Conservation (phyloP, 2,113 vertebrate genomes). For the Motacilla alba region DNA sequence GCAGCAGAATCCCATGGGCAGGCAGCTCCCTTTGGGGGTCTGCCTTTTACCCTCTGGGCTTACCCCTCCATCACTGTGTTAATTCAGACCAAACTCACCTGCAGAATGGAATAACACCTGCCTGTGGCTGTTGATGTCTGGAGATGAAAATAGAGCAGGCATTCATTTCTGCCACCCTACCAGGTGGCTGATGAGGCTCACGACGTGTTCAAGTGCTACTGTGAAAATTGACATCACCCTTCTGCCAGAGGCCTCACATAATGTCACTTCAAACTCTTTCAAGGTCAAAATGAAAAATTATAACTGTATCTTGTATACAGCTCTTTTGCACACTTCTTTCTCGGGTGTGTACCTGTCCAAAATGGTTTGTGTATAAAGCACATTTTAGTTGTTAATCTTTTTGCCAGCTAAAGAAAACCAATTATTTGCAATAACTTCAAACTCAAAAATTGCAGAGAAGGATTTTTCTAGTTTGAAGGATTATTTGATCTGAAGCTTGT, state of each 20-base stretch:
- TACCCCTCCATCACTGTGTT: rapidly evolving
- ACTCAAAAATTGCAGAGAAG: background rate
- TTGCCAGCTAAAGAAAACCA: background rate
- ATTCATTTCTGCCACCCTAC: background rate
- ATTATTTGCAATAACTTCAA: background rate
- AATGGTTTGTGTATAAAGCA: rapidly evolving
- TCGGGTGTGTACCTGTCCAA: background rate
- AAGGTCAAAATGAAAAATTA: background rate
- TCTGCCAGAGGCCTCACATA: background rate
- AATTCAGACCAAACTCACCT: background rate
- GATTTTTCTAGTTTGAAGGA: background rate
- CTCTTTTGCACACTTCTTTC: background rate
- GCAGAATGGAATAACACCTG: background rate
- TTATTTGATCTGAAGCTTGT: background rate
- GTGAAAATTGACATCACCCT: background rate
- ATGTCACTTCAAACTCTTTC: background rate
- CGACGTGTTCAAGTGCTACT: background rate
- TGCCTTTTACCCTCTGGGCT: background rate
- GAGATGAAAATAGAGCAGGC: background rate
- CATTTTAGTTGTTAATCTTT: background rate
- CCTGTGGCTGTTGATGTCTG: rapidly evolving
- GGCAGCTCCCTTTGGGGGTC: background rate
- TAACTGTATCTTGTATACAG: background rate
- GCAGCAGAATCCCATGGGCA: background rate
- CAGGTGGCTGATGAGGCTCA: background rate